phyloP scores from a whole-genome alignment of 2,888 invertebrate genomes.

The Sesia apiformis region DNA sequence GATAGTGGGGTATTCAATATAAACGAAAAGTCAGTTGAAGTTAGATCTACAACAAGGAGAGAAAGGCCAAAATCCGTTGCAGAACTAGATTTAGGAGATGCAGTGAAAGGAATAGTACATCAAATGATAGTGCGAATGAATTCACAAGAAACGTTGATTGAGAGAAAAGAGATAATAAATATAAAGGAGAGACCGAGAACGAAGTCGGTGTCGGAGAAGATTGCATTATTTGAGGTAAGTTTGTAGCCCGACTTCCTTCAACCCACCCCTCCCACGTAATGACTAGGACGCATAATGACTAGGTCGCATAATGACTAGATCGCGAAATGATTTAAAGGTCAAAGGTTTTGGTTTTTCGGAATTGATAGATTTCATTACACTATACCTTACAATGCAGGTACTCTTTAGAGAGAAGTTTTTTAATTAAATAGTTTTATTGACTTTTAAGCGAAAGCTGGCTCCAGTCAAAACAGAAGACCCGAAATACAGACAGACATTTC shows the following conservation, averaged over 20 bases:
- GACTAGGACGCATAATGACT: too few species aligned
- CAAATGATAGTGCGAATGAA: slow-evolving; percentile 39
- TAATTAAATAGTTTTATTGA: background rate
- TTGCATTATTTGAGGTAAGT: slow-evolving; percentile 58
- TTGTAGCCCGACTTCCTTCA: background rate
- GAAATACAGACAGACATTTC: background rate
- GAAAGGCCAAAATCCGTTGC: slow-evolving; percentile 31
- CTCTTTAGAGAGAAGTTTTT: too few species aligned
- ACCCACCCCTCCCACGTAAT: background rate
- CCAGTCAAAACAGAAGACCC: slow-evolving; percentile 9
- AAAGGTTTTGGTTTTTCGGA: too few species aligned
- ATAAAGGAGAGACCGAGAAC: slow-evolving; percentile 39
- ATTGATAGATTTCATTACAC: too few species aligned
- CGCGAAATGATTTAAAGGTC: too few species aligned
- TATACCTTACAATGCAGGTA: too few species aligned
- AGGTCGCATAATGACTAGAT: too few species aligned
- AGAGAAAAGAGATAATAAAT: slow-evolving; percentile 28
- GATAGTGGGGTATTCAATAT: background rate
- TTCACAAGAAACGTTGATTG: slow-evolving; percentile 28
- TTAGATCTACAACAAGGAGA: background rate
- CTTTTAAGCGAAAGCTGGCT: slow-evolving; percentile 27
- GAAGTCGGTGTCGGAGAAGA: slow-evolving; percentile 45
- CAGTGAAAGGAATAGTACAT: slow-evolving; percentile 38
- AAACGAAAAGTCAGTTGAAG: background rate
- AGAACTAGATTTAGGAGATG: slow-evolving; percentile 40